These are phyloP conservation scores for Caenorhabditis sinica DNA, from an alignment of 2,888 invertebrate genomes.

Conservation along the genomic window DNA sequence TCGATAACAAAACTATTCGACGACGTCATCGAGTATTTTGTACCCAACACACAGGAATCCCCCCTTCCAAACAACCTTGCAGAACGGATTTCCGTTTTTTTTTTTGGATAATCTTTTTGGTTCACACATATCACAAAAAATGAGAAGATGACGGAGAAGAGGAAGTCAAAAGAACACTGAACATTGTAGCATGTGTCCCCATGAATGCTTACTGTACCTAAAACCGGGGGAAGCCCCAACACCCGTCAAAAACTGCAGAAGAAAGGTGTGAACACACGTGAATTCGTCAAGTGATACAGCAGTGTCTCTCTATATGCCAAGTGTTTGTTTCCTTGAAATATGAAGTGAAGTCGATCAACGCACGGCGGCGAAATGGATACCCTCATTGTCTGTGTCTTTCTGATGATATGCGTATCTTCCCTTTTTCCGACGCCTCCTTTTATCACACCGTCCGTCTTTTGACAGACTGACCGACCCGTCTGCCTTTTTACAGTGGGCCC, in stretches of 20 bases:
- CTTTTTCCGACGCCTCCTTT: constrained; percentile 37
- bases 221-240: constrained; percentile 46
- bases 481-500: background rate
- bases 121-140: background rate
- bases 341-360: constrained; percentile 21
- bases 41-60: background rate
- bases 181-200: background rate
- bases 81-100: constrained; percentile 4
- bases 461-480: constrained; percentile 26
- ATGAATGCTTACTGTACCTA: constrained; percentile 14
- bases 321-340: constrained; percentile 61
- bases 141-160: background rate
- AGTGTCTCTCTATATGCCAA: no score
- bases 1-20: background rate
- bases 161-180: background rate
- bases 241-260: constrained; percentile 10
- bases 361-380: constrained; percentile 62
- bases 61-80: background rate
- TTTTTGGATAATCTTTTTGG: background rate
- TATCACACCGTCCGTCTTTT: constrained; percentile 43
- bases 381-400: constrained; percentile 45
- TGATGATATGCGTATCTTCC: constrained; percentile 11
- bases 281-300: constrained; percentile 47
- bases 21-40: constrained; percentile 6
- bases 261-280: constrained; percentile 52